Conservation (phyloP, 2,113 vertebrate species). For the Pedetes capensis region DNA sequence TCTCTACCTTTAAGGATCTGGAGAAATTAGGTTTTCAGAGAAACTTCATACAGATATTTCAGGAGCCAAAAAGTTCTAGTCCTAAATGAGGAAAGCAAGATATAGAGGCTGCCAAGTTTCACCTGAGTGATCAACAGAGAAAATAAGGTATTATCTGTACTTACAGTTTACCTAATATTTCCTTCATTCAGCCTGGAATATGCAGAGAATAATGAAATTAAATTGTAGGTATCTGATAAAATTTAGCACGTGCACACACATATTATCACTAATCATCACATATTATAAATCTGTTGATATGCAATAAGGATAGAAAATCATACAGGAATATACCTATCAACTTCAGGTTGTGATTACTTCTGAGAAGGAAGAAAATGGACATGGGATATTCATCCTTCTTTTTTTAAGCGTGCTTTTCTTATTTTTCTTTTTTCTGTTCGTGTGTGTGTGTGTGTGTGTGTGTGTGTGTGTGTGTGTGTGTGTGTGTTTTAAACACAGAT, state of each 20-base stretch:
- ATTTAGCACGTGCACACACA: neutral
- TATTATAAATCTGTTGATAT: neutral
- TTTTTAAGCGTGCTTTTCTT: no score
- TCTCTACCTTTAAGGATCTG: neutral
- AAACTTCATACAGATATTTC: neutral
- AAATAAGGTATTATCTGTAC: neutral
- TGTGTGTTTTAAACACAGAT: no score
- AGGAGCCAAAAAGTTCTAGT: neutral
- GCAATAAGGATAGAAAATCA: neutral
- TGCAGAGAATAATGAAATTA: neutral
- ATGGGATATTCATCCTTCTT: neutral
- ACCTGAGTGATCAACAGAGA: neutral
- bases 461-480: no score
- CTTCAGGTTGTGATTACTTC: neutral
- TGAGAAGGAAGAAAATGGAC: neutral
- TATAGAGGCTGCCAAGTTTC: neutral
- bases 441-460: no score
- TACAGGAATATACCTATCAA: neutral
- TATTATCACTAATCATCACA: neutral
- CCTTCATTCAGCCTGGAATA: neutral
- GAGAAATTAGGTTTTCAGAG: neutral
- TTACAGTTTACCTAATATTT: neutral
- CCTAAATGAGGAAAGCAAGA: neutral
- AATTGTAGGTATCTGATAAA: neutral
- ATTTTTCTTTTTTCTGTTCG: neutral